A percentile compares a stretch with the other conserved stretches of the same genome.
phyloP scores from a whole-genome alignment of 1,140 invertebrate species.

The Dreissena rostriformis region DNA sequence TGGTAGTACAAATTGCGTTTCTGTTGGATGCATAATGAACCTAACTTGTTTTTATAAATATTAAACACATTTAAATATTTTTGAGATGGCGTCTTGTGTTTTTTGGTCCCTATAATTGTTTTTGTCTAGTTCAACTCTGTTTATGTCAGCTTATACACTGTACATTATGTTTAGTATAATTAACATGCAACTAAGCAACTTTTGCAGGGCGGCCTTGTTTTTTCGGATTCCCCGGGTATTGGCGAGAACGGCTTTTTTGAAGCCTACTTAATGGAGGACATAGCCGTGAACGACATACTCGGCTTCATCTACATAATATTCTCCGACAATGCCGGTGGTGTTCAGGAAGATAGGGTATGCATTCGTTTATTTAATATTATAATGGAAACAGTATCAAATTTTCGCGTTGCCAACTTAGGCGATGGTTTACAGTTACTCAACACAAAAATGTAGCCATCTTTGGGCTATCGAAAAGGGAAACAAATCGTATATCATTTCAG shows the following conservation, averaged over 20 bases:
- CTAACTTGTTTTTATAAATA: too few species aligned
- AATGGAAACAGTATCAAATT: too few species aligned
- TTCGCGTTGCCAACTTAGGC: too few species aligned
- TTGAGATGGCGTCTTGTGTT: too few species aligned
- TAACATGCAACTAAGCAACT: too few species aligned
- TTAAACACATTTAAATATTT: too few species aligned
- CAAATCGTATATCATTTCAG: constrained; percentile 36
- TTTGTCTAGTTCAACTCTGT: too few species aligned
- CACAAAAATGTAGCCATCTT: neutral
- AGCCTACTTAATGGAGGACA: constrained; percentile 60
- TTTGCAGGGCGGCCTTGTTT: constrained; percentile 64
- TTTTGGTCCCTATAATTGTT: too few species aligned
- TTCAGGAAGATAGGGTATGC: constrained; percentile 71
- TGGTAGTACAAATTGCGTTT: constrained; percentile 39
- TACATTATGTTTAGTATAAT: too few species aligned
- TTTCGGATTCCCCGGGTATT: constrained; percentile 71
- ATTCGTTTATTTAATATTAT: neutral
- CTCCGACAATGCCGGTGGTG: constrained; percentile 68
- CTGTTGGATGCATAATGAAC: neutral
- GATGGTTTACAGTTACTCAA: too few species aligned
- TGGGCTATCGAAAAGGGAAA: neutral
- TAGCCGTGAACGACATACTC: constrained; percentile 61
- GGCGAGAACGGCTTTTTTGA: constrained; percentile 70
- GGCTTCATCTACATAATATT: constrained; percentile 74
- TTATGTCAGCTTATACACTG: too few species aligned